Conservation (phyloP, 2,797 vertebrate species). For the Ceryle rudis region DNA sequence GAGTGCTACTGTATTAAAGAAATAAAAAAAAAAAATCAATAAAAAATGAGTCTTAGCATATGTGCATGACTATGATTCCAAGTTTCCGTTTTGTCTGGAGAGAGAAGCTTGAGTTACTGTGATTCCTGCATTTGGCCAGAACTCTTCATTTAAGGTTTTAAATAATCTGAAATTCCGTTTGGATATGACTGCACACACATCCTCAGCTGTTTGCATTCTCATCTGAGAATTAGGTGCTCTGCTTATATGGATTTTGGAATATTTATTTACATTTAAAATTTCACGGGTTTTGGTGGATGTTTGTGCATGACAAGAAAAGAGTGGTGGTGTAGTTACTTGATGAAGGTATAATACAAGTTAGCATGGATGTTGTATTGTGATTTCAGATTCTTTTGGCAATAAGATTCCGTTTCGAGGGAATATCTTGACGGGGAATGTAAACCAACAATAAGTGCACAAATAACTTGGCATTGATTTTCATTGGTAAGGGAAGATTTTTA, state of each 20-base stretch:
- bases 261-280: conserved; percentile 67
- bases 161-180: neutral
- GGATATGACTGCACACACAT: neutral
- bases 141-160: neutral
- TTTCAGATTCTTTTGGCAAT: conserved; percentile 43
- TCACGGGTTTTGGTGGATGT: conserved; percentile 29
- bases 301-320: conserved; percentile 28
- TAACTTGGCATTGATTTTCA: conserved; percentile 3
- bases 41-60: neutral
- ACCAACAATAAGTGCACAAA: conserved; percentile 62
- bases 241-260: conserved; percentile 4
- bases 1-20: neutral
- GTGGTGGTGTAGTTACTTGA: neutral
- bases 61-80: neutral
- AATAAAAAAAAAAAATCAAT: neutral
- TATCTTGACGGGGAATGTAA: conserved; percentile 32
- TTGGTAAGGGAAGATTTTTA: conserved; percentile 34
- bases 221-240: conserved; percentile 38
- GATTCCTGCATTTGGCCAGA: neutral
- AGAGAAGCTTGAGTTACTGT: neutral
- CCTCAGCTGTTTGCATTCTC: conserved; percentile 32
- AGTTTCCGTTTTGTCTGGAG: neutral
- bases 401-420: conserved; percentile 51
- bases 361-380: conserved; percentile 2
- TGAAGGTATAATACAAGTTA: conserved; percentile 26